These are phyloP conservation scores for Proales similis DNA, from an alignment of 1,140 invertebrate species.

Conservation along the genomic window DNA sequence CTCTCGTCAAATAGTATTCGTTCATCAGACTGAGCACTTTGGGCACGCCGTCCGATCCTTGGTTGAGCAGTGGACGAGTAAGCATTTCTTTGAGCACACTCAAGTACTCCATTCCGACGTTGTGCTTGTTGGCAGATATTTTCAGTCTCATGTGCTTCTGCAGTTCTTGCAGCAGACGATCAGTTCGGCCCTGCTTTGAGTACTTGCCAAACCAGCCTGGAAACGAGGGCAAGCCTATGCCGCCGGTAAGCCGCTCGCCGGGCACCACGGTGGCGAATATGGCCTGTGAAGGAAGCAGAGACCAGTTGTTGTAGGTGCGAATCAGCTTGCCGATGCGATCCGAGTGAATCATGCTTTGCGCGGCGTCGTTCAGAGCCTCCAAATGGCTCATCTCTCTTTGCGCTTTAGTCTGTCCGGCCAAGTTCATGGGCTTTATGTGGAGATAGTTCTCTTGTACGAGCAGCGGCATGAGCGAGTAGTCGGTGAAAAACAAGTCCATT, in stretches of 20 bases:
- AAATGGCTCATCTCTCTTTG: constrained; percentile 54
- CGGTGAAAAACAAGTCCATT: constrained; percentile 81
- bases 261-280: constrained; percentile 84
- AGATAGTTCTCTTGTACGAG: constrained; percentile 98
- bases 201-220: constrained; percentile 92
- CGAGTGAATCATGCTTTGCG: constrained; percentile 73
- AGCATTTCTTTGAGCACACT: constrained; percentile 65
- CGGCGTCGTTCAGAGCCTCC: constrained; percentile 65
- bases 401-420: neutral
- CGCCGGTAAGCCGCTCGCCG: constrained; percentile 71
- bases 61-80: constrained; percentile 63
- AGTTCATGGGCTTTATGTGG: constrained; percentile 60
- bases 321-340: constrained; percentile 78
- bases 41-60: constrained; percentile 62
- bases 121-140: constrained; percentile 47
- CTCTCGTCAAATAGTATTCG: constrained; percentile 73
- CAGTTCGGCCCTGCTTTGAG: constrained; percentile 62
- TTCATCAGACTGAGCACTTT: constrained; percentile 67
- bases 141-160: constrained; percentile 33
- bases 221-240: constrained; percentile 74
- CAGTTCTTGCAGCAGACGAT: constrained; percentile 67
- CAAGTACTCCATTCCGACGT: constrained; percentile 64
- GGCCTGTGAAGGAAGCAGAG: constrained; percentile 74
- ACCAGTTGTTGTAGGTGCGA: constrained; percentile 69
- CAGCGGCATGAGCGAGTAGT: constrained; percentile 85